Evolutionary conservation across 2,113 vertebrate genomes (phyloP).

Genomic region (Abramis brama): DNA sequence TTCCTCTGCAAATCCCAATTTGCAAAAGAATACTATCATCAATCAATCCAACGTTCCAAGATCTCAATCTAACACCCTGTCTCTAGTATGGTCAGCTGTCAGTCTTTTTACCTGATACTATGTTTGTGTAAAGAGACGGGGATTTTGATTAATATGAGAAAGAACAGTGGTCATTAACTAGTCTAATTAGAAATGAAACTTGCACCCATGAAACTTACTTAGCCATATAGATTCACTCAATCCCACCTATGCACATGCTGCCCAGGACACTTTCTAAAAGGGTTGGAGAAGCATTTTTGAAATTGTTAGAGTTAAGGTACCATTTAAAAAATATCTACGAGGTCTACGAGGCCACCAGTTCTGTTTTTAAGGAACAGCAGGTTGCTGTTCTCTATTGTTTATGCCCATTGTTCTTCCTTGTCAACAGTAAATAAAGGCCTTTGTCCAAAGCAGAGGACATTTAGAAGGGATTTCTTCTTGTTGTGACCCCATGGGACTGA

Average conservation of each 20-base stretch:
- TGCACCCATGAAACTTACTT: background rate
- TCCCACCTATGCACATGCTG: constrained; percentile 1
- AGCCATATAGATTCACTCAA: background rate
- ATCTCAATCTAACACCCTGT: constrained; percentile 30
- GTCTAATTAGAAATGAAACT: constrained; percentile 28
- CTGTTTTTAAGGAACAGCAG: constrained; percentile 42
- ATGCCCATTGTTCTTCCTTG: constrained; percentile 39
- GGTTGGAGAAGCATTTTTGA: too few species aligned
- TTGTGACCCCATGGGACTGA: constrained; percentile 48
- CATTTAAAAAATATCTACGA: background rate
- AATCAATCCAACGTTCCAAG: constrained; percentile 15
- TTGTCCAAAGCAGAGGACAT: constrained; percentile 44
- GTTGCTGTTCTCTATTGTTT: constrained; percentile 53
- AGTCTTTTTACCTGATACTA: constrained; percentile 21
- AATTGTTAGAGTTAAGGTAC: too few species aligned
- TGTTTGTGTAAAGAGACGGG: background rate
- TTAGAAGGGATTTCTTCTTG: constrained; percentile 39
- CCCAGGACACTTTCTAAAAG: too few species aligned
- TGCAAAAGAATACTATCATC: constrained; percentile 38
- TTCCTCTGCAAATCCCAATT: constrained; percentile 3
- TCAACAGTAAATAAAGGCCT: constrained; percentile 55
- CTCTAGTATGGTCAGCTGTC: constrained; percentile 27
- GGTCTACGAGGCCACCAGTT: constrained; percentile 5
- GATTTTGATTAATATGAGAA: constrained; percentile 19
- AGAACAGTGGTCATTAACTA: constrained; percentile 4